phyloP scores from a whole-genome alignment of 2,113 vertebrate genomes.

The Beaufortia kweichowensis region DNA sequence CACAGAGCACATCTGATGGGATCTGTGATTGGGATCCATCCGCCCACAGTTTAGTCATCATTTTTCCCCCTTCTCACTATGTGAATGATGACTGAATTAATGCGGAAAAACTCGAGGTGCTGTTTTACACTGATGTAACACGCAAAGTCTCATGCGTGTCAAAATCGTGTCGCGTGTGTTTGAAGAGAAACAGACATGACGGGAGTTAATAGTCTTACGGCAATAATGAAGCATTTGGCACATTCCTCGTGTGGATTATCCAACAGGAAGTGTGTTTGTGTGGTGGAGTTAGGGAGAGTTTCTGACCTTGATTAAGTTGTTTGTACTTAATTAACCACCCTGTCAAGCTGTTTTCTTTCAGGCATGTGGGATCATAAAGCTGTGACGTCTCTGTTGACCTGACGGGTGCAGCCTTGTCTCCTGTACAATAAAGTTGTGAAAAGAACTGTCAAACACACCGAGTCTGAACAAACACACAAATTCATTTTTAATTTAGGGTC shows the following conservation, averaged over 20 bases:
- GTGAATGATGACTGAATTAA: neutral
- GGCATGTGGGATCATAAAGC: neutral
- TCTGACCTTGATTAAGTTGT: neutral
- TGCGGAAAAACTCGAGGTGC: slow-evolving; percentile 41
- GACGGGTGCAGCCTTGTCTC: neutral
- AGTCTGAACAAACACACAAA: too few species aligned
- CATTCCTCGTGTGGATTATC: neutral
- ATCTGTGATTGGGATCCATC: slow-evolving; percentile 14
- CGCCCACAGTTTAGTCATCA: neutral
- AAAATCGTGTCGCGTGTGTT: neutral
- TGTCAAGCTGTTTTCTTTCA: slow-evolving; percentile 10
- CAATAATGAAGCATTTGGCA: neutral
- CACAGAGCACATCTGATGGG: slow-evolving; percentile 43
- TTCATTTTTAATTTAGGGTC: too few species aligned
- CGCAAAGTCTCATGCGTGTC: too few species aligned
- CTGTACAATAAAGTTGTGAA: neutral
- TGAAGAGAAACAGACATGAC: neutral
- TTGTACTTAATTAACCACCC: neutral
- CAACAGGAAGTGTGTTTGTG: neutral
- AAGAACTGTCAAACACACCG: slow-evolving; percentile 3
- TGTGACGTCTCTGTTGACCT: neutral
- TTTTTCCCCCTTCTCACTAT: slow-evolving; percentile 25
- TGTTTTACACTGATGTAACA: slow-evolving; percentile 30
- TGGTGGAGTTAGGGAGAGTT: neutral
- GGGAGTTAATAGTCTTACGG: slow-evolving; percentile 2